Percentiles rank a stretch among this genome's conserved stretches.
These are phyloP conservation scores for Mallotus villosus DNA, from an alignment of 2,797 vertebrate genomes.

Conservation along the genomic window DNA sequence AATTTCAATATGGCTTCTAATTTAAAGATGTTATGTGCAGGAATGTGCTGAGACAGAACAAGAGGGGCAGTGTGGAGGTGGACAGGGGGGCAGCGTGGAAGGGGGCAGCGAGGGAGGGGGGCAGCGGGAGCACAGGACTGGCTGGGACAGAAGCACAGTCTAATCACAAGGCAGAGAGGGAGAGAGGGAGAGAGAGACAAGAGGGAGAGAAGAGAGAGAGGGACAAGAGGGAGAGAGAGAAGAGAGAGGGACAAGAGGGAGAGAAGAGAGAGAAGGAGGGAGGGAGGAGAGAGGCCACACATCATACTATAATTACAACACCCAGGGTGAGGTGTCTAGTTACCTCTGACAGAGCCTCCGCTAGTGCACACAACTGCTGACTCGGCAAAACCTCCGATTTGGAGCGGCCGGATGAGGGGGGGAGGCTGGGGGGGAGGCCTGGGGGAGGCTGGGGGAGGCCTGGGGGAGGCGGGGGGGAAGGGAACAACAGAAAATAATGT, in stretches of 20 bases:
- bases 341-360: neutral
- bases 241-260: neutral
- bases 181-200: neutral
- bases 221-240: neutral
- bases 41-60: too few species aligned
- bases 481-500: too few species aligned
- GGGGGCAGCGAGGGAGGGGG: too few species aligned
- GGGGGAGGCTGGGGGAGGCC: too few species aligned
- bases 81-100: too few species aligned
- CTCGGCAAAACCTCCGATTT: constrained; percentile 1
- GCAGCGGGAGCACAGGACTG: too few species aligned
- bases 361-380: neutral
- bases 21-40: too few species aligned
- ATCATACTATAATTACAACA: neutral
- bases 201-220: neutral
- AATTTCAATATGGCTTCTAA: too few species aligned
- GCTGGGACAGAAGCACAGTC: neutral
- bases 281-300: neutral
- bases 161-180: neutral
- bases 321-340: constrained; percentile 5
- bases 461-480: too few species aligned
- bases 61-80: too few species aligned
- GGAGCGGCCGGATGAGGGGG: too few species aligned
- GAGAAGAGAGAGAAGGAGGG: neutral
- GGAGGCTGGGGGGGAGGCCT: too few species aligned